A percentile compares a stretch with the other conserved stretches of the same genome.
phyloP scores from a whole-genome alignment of 2,797 vertebrate genomes.

The Stomatorhinus walkeri region DNA sequence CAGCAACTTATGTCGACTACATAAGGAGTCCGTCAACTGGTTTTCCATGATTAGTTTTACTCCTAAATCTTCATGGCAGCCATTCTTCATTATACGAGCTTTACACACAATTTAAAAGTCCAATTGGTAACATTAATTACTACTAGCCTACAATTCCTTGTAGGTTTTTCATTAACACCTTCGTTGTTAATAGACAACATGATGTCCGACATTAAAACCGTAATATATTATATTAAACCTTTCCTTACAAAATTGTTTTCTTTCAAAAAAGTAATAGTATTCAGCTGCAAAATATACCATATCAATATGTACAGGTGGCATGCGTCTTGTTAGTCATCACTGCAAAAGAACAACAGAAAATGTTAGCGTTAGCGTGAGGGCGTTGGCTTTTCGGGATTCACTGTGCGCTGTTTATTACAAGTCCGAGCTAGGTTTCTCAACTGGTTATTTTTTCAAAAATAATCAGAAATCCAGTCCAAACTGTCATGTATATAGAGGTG shows the following conservation, averaged over 20 bases:
- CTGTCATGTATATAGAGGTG: background rate
- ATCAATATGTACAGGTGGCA: slow-evolving; percentile 78
- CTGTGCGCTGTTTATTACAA: background rate
- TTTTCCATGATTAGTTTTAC: slow-evolving; percentile 30
- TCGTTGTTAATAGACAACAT: slow-evolving; percentile 38
- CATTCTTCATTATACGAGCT: slow-evolving; percentile 9
- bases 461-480: background rate
- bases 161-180: slow-evolving; percentile 27
- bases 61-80: slow-evolving; percentile 17
- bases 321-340: slow-evolving; percentile 79
- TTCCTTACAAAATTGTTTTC: slow-evolving; percentile 59
- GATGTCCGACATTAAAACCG: slow-evolving; percentile 58
- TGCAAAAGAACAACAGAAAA: slow-evolving; percentile 65
- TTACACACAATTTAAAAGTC: slow-evolving; percentile 11
- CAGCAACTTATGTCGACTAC: slow-evolving; percentile 43
- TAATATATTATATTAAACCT: slow-evolving; percentile 83
- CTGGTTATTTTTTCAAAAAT: background rate
- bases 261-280: slow-evolving; percentile 42
- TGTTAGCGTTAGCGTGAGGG: slow-evolving; percentile 30
- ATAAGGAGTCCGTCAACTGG: slow-evolving; percentile 43
- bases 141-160: background rate
- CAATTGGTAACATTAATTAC: slow-evolving; percentile 9
- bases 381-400: background rate
- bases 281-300: slow-evolving; percentile 79
- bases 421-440: background rate